A percentile compares a stretch with the other conserved stretches of the same genome.
Conservation (phyloP, 2,113 vertebrate genomes). For the Chionodraco myersi region DNA sequence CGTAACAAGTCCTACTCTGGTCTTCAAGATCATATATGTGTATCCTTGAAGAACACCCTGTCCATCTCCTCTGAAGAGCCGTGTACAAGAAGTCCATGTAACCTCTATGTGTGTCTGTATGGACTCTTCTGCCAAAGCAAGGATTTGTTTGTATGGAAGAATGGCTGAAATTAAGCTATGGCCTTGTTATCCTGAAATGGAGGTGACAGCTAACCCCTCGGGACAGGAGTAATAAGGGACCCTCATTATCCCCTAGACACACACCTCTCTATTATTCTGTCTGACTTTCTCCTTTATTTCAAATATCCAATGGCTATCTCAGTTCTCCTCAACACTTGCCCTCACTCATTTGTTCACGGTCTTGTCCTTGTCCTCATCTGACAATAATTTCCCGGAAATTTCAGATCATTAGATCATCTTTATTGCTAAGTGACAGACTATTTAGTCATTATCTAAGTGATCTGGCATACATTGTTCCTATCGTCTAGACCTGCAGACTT, state of each 20-base stretch:
- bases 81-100: neutral
- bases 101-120: slow-evolving; percentile 13
- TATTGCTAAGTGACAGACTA: slow-evolving; percentile 13
- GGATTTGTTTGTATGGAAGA: slow-evolving; percentile 13
- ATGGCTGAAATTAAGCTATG: slow-evolving; percentile 31
- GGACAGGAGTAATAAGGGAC: slow-evolving; percentile 46
- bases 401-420: slow-evolving; percentile 15
- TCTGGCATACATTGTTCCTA: neutral
- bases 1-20: slow-evolving; percentile 5
- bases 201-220: slow-evolving; percentile 35
- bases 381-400: slow-evolving; percentile 15
- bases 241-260: slow-evolving; percentile 25
- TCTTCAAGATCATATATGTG: slow-evolving; percentile 5
- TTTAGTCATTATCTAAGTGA: neutral
- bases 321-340: slow-evolving; percentile 12
- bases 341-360: slow-evolving; percentile 12
- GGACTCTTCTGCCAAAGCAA: slow-evolving; percentile 7
- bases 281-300: slow-evolving; percentile 8
- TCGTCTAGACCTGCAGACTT: neutral
- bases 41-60: slow-evolving; percentile 1
- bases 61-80: slow-evolving; percentile 9
- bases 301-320: slow-evolving; percentile 4
- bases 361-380: neutral
- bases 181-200: slow-evolving; percentile 53
- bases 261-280: neutral